phyloP scores from a whole-genome alignment of 2,888 invertebrate species.

The Zeuzera pyrina region DNA sequence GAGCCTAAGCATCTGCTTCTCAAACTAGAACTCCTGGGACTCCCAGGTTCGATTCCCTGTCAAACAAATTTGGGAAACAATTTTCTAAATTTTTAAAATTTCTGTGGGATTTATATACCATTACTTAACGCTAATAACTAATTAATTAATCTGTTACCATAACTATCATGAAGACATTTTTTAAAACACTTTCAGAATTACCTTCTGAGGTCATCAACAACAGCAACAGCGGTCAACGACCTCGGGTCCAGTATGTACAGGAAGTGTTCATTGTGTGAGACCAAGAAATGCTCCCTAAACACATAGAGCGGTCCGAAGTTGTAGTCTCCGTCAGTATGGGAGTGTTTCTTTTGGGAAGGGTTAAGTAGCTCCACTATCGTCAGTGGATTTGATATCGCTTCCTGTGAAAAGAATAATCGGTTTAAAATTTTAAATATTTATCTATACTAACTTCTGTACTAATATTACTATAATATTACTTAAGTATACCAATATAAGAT shows the following conservation, averaged over 20 bases:
- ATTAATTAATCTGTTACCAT: no score
- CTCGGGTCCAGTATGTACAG: constrained; percentile 85
- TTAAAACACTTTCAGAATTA: constrained; percentile 29
- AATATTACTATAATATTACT: no score
- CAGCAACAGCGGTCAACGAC: constrained; percentile 76
- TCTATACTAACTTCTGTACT: no score
- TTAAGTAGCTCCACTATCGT: constrained; percentile 81
- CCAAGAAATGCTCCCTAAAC: constrained; percentile 80
- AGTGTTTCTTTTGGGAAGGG: constrained; percentile 57
- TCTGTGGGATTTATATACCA: no score
- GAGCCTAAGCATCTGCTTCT: no score
- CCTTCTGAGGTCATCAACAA: constrained; percentile 76
- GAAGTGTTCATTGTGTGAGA: constrained; percentile 80
- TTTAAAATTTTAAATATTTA: not conserved
- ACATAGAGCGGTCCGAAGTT: constrained; percentile 66
- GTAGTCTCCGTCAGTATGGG: constrained; percentile 38
- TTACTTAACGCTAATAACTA: no score
- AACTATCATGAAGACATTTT: not conserved
- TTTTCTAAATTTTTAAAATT: no score
- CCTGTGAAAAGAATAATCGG: constrained; percentile 25
- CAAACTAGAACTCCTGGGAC: no score
- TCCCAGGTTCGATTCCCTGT: no score
- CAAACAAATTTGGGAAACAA: no score
- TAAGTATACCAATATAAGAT: no score
- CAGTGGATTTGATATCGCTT: constrained; percentile 63